These are phyloP conservation scores for Habroteleia sp. DNA, from an alignment of 2,888 invertebrate species.

Conservation along the genomic window DNA sequence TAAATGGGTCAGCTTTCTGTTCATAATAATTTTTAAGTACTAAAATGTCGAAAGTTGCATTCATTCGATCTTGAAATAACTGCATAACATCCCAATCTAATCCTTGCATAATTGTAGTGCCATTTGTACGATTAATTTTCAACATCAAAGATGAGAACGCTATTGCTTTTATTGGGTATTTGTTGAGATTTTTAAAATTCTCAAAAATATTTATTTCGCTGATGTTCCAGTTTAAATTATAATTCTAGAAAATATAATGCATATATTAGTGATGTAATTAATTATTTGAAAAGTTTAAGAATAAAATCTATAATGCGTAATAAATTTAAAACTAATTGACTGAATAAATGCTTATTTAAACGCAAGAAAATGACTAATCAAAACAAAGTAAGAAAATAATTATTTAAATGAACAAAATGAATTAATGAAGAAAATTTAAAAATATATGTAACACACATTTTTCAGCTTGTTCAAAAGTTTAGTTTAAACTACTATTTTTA, in stretches of 20 bases:
- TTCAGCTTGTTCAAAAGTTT: no score
- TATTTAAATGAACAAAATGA: no score
- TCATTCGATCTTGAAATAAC: conserved; percentile 8
- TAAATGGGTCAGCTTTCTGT: no score
- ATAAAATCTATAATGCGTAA: no score
- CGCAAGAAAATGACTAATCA: no score
- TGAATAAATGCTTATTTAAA: no score
- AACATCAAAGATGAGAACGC: background rate
- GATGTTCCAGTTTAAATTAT: background rate
- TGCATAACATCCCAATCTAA: background rate
- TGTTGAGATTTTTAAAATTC: conserved; percentile 37
- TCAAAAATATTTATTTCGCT: conserved; percentile 4
- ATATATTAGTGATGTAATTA: background rate
- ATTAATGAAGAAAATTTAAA: no score
- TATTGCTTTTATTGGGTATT: conserved; percentile 6
- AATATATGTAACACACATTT: no score
- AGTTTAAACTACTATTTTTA: no score
- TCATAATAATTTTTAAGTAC: no score
- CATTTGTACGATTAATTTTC: background rate
- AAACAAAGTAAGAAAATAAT: no score
- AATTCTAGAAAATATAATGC: background rate
- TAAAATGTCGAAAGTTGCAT: conserved; percentile 20
- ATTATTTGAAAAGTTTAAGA: background rate
- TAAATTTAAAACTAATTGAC: no score
- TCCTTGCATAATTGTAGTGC: background rate